Conservation (phyloP, 2,888 invertebrate species). For the Drepanosiphum platanoidis region DNA sequence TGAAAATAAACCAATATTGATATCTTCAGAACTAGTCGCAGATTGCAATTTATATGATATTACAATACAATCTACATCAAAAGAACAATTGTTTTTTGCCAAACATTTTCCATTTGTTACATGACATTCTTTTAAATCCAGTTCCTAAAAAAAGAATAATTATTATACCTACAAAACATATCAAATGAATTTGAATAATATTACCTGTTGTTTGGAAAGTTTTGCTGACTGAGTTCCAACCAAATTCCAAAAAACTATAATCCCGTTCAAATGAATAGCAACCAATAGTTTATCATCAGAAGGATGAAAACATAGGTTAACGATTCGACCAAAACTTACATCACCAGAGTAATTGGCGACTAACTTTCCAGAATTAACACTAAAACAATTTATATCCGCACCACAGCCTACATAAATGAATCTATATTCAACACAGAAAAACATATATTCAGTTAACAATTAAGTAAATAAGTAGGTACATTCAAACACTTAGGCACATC, state of each 20-base stretch:
- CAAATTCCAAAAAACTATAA: constrained; percentile 72
- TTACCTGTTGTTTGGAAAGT: constrained; percentile 38
- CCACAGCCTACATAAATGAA: constrained; percentile 73
- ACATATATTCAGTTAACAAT: constrained; percentile 19
- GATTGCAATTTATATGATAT: constrained; percentile 30
- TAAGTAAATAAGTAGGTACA: constrained; percentile 47
- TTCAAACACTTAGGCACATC: too few species aligned
- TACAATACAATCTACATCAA: constrained; percentile 34
- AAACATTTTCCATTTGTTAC: constrained; percentile 36
- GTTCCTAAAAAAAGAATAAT: constrained; percentile 21
- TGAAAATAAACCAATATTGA: constrained; percentile 51
- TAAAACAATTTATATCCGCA: constrained; percentile 73
- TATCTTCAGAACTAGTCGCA: not conserved
- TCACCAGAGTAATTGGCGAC: constrained; percentile 69
- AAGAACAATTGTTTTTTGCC: constrained; percentile 14
- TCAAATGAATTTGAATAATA: not conserved
- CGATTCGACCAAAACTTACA: constrained; percentile 67
- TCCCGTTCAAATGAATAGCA: constrained; percentile 72
- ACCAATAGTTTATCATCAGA: constrained; percentile 69
- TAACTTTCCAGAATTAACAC: constrained; percentile 74
- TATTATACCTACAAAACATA: not conserved
- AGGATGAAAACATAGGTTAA: constrained; percentile 70
- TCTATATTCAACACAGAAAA: constrained; percentile 67
- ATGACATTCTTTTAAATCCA: constrained; percentile 36
- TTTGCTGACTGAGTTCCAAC: constrained; percentile 64